These are phyloP conservation scores for Carassius gibelio DNA, from an alignment of 2,113 vertebrate genomes.

Conservation along the genomic window DNA sequence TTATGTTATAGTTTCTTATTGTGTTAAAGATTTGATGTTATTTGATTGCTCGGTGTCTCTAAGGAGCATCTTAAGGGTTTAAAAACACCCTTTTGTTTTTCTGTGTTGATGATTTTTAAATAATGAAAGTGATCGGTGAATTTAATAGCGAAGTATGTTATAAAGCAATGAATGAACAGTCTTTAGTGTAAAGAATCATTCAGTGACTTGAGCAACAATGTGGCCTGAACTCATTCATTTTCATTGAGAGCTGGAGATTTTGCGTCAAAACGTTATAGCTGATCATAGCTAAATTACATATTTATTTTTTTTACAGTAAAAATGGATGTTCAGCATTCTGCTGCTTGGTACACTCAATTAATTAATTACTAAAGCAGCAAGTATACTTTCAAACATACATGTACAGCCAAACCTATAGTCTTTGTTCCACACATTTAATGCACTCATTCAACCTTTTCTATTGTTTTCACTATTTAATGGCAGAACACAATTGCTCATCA, in stretches of 20 bases:
- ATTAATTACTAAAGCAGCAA: no score
- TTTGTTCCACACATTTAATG: no score
- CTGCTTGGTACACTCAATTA: no score
- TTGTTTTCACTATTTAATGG: no score
- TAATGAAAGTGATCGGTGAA: neutral
- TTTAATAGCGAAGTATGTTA: neutral
- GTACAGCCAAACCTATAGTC: no score
- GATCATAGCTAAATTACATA: no score
- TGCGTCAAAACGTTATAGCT: no score
- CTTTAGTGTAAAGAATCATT: neutral
- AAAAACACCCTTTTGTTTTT: neutral
- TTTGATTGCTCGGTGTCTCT: neutral
- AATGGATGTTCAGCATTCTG: no score
- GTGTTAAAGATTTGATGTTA: neutral
- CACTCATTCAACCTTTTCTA: neutral
- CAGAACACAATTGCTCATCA: neutral
- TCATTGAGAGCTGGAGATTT: neutral
- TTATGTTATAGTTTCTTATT: neutral
- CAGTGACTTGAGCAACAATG: neutral
- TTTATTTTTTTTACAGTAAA: no score
- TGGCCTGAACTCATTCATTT: neutral
- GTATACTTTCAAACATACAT: no score
- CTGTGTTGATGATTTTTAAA: neutral
- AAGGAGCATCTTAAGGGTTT: neutral
- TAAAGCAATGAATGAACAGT: neutral